These are phyloP conservation scores for Eretmochelys imbricata DNA, from an alignment of 2,113 vertebrate genomes.

Conservation along the genomic window DNA sequence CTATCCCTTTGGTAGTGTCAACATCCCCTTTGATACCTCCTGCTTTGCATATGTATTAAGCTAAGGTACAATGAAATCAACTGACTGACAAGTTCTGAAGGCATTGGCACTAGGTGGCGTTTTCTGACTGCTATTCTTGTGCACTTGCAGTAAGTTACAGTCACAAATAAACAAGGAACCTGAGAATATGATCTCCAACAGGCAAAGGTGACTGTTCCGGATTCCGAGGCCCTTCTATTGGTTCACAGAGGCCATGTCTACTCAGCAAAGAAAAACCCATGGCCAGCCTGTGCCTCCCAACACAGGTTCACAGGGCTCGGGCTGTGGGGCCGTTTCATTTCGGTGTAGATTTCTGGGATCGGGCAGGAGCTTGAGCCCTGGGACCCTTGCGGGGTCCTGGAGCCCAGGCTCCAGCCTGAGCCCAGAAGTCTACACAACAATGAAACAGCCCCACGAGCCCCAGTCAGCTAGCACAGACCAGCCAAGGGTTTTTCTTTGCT, in stretches of 20 bases:
- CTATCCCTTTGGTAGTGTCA: neutral
- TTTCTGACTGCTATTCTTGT: neutral
- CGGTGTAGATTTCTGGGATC: neutral
- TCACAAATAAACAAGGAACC: neutral
- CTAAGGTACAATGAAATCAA: neutral
- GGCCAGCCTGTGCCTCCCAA: neutral
- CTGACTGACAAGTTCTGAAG: neutral
- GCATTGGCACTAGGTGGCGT: neutral
- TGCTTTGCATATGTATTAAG: neutral
- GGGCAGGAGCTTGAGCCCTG: neutral
- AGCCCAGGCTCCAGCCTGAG: neutral
- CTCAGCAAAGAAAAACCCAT: neutral
- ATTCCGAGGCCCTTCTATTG: neutral
- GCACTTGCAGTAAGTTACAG: neutral
- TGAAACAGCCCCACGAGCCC: neutral
- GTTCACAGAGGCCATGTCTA: neutral
- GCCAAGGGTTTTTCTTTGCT: neutral
- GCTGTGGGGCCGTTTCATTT: neutral
- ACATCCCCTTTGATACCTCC: neutral
- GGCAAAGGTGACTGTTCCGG: neutral
- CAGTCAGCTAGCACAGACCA: neutral
- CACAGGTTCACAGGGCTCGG: neutral
- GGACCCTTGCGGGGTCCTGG: neutral
- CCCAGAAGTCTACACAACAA: neutral
- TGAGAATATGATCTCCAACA: neutral